These are phyloP conservation scores for Automeris io DNA, from an alignment of 2,888 invertebrate genomes.

Conservation along the genomic window DNA sequence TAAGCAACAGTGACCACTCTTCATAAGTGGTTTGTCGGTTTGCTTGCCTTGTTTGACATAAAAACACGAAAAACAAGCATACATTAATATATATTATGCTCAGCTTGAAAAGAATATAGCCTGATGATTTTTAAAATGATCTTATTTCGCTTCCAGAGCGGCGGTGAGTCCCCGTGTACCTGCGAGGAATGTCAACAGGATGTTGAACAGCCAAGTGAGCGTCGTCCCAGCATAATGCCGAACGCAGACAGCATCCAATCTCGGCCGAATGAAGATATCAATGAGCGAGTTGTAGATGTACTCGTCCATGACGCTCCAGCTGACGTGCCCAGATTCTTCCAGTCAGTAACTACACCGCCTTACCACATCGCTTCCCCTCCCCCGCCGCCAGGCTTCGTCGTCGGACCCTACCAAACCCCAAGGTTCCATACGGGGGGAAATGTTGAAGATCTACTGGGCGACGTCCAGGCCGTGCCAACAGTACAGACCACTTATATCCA, in stretches of 20 bases:
- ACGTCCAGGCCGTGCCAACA: conserved; percentile 76
- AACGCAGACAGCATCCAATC: conserved; percentile 28
- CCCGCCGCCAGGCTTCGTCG: conserved; percentile 63
- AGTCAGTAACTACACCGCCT: conserved; percentile 60
- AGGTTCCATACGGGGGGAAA: conserved; percentile 79
- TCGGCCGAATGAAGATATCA: conserved; percentile 46
- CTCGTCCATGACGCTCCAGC: conserved; percentile 63
- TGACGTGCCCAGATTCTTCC: conserved; percentile 60
- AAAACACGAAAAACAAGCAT: background rate
- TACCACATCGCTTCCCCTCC: conserved; percentile 49
- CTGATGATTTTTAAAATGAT: conserved; percentile 1
- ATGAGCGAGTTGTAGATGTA: conserved; percentile 61
- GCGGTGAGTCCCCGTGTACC: conserved; percentile 60
- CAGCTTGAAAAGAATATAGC: background rate
- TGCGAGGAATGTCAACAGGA: conserved; percentile 64
- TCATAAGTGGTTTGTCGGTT: no score
- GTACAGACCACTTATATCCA: conserved; percentile 67
- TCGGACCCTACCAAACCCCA: conserved; percentile 56
- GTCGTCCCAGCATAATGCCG: conserved; percentile 27
- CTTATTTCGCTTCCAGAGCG: conserved; percentile 49
- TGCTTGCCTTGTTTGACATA: background rate
- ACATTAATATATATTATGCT: background rate
- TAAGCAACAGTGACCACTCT: no score
- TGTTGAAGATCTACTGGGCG: conserved; percentile 81
- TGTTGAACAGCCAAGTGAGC: conserved; percentile 28